A percentile compares a stretch with the other conserved stretches of the same genome.
Conservation (phyloP, 92 coral and sea anemone genomes). For the Pocillopora meandrina region DNA sequence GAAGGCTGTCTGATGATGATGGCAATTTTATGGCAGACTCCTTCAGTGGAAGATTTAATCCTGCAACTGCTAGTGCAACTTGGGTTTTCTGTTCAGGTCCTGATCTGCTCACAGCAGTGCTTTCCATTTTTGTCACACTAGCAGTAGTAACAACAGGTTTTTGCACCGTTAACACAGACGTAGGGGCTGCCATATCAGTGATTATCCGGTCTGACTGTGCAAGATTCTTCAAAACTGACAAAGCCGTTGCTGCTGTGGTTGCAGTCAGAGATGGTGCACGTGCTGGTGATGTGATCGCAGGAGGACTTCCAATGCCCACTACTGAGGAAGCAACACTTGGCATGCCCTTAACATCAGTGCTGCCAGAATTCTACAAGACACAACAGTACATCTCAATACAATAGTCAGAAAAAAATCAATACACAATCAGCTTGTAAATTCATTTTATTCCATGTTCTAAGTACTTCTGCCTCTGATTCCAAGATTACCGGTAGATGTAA, state of each 20-base stretch:
- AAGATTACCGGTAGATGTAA: too few relatives aligned
- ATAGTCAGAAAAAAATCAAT: neutral
- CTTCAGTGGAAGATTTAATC: conserved; percentile 30
- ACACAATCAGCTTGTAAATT: neutral
- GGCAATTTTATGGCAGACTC: conserved; percentile 25
- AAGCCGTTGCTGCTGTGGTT: conserved; percentile 41
- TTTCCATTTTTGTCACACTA: conserved; percentile 72
- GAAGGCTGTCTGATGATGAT: conserved; percentile 28
- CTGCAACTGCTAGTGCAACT: conserved; percentile 33
- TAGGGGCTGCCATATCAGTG: conserved; percentile 7
- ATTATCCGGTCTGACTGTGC: conserved; percentile 14
- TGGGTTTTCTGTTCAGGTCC: conserved; percentile 44
- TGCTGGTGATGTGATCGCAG: conserved; percentile 28
- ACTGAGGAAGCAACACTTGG: conserved; percentile 15
- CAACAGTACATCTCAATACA: neutral
- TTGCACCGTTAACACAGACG: neutral
- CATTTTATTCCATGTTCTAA: too few relatives aligned
- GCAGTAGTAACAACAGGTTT: conserved; percentile 69
- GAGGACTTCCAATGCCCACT: neutral
- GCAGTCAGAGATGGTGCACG: conserved; percentile 35
- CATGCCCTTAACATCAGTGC: conserved; percentile 11
- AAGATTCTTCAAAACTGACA: conserved; percentile 32
- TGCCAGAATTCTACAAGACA: conserved; percentile 19
- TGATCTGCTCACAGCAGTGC: conserved; percentile 54
- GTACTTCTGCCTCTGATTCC: too few relatives aligned